A percentile compares a stretch with the other conserved stretches of the same genome.
Evolutionary conservation across 2,113 vertebrate genomes (phyloP).

Genomic region (Phodopus roborovskii): DNA sequence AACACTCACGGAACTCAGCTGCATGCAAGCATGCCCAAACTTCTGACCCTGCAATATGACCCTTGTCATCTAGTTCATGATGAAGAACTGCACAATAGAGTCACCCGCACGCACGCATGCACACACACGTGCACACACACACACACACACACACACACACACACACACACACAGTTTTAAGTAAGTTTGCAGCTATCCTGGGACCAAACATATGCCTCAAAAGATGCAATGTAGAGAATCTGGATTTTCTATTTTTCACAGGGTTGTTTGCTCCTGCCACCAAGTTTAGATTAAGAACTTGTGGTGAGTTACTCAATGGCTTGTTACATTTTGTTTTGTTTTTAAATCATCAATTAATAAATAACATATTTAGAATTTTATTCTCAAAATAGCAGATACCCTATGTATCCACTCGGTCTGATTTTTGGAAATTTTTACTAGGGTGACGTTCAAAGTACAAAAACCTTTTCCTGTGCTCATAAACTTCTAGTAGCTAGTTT

Average conservation of each 20-base stretch:
- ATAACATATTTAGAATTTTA: constrained; percentile 22
- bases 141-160: background rate
- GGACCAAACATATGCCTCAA: background rate
- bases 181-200: background rate
- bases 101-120: background rate
- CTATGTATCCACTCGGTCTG: background rate
- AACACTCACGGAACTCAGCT: background rate
- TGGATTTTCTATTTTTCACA: background rate
- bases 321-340: background rate
- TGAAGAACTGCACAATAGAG: background rate
- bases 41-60: background rate
- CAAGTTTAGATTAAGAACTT: constrained; percentile 1
- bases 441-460: background rate
- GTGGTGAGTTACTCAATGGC: background rate
- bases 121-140: no score
- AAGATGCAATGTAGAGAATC: background rate
- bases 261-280: background rate
- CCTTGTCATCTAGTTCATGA: background rate
- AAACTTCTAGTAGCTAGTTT: background rate
- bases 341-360: constrained; percentile 5
- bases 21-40: background rate
- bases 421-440: constrained; percentile 13
- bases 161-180: background rate
- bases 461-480: background rate
- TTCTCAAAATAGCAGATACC: constrained; percentile 23